Evolutionary conservation across 1,140 invertebrate species (phyloP), one percentile per base, ranked within the genome.

Genomic region (Dolichoris vasculosae): DNA sequence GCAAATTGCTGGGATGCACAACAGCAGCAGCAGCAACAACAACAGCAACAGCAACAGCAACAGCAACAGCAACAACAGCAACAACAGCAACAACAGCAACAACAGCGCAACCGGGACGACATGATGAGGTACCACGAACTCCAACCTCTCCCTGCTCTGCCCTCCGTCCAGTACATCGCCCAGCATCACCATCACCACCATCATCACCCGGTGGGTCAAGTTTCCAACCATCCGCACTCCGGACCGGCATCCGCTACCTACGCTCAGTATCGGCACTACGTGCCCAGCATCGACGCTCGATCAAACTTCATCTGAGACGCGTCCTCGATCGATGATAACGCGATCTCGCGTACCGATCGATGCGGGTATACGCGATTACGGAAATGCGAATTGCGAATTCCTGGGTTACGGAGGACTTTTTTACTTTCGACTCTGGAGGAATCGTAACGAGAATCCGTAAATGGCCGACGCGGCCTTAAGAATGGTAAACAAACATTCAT

Each of bases 41-140:
- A 76, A n/a, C 80, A 69, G 30, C 79, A 81, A 69, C 64, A 83
- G 2, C 82, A 83, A 26, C 71, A 75, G 32, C 83, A 84, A 1
- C 83, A 79, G 6, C 83, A 84, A 32, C 84, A 85, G 76, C 84
- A 80, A 8, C 83, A 78, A 51, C 83, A 79, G 8, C 83, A 84
- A 23, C 82, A 84, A 26, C 83, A 84, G 9, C 75, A 84, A 23
- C 82, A 84, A 35, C 82, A 79, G 30, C 83, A 84, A 17, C 83
- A 85, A 38, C 80, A 79, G 17, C 75, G 81, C 6, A 86, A n/a
- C n/a, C 76, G 69, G 0, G 93, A 94, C 69, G 94, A 94, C 15
- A 90, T 93, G 82, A 89, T 92, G 59, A 90, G 92, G 85, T 94
- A 94, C 86, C 93, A 94, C 89, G 93, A 94, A 85, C 86, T 94